Conservation (phyloP, 2,113 vertebrate genomes). For the Siphamia tubifer region DNA sequence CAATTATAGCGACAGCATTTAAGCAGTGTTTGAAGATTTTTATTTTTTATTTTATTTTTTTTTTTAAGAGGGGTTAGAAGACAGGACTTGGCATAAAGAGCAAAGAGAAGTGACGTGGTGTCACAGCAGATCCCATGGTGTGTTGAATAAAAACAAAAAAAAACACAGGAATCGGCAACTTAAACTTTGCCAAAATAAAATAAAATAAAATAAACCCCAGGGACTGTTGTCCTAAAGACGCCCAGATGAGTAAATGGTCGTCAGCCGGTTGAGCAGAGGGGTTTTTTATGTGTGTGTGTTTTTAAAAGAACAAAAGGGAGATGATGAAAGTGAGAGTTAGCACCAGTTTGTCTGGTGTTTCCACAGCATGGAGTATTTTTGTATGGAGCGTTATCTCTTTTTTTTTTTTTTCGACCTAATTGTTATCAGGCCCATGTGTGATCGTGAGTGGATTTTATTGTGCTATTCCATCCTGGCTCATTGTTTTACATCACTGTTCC, state of each 20-base stretch:
- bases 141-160: neutral
- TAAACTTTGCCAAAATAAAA: constrained; percentile 9
- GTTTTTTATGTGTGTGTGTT: neutral
- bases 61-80: neutral
- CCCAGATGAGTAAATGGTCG: constrained; percentile 29
- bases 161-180: neutral
- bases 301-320: constrained; percentile 36
- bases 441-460: constrained; percentile 70
- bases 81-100: constrained; percentile 7
- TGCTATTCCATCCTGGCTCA: constrained; percentile 78
- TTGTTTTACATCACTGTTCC: constrained; percentile 75
- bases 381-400: constrained; percentile 34
- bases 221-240: constrained; percentile 29
- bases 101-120: constrained; percentile 1
- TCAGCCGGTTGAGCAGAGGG: neutral
- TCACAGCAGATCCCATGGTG: constrained; percentile 11
- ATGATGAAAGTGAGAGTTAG: constrained; percentile 55
- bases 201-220: constrained; percentile 16
- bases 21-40: constrained; percentile 18
- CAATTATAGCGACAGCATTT: constrained; percentile 37
- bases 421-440: constrained; percentile 49
- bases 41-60: neutral
- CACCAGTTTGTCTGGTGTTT: constrained; percentile 42
- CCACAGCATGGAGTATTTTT: constrained; percentile 66
- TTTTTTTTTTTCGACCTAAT: constrained; percentile 33